Evolutionary conservation across 2,888 invertebrate species (phyloP).

Genomic region (Dasysyrphus tricinctus): DNA sequence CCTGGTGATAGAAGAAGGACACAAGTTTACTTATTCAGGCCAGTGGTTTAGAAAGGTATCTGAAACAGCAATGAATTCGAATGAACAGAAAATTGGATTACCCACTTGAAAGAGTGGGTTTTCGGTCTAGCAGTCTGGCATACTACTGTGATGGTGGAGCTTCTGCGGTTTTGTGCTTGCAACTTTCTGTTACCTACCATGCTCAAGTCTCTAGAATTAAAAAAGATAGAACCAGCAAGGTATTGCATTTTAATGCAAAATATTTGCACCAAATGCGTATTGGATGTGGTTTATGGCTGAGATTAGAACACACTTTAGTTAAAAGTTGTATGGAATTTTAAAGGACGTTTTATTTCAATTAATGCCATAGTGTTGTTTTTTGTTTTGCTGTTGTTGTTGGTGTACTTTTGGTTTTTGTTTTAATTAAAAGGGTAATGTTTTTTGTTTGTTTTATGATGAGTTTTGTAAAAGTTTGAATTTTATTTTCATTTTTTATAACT

Average conservation of each 20-base stretch:
- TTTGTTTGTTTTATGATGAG: not conserved
- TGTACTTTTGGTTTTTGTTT: not conserved
- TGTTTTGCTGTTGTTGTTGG: not conserved
- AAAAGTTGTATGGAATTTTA: constrained; percentile 38
- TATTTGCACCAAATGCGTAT: constrained; percentile 50
- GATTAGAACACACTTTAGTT: constrained; percentile 63
- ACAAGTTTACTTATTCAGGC: constrained; percentile 69
- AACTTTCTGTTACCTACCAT: constrained; percentile 21
- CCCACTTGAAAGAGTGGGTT: constrained; percentile 41
- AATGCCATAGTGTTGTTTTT: constrained; percentile 1
- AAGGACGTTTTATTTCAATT: constrained; percentile 57
- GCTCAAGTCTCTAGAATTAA: not conserved
- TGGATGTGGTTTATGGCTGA: constrained; percentile 60
- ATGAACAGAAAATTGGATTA: constrained; percentile 75
- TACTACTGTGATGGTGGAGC: constrained; percentile 35
- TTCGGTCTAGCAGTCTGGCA: constrained; percentile 19
- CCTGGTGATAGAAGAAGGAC: constrained; percentile 22
- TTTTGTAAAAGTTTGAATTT: not conserved
- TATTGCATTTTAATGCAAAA: constrained; percentile 40
- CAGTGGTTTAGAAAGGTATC: constrained; percentile 70
- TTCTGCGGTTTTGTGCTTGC: constrained; percentile 43
- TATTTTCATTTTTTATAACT: not conserved
- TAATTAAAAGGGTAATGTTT: not conserved
- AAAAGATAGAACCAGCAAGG: not conserved
- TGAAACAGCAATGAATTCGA: constrained; percentile 71